These are phyloP conservation scores for Spea hammondii DNA, from an alignment of 2,797 vertebrate species.

Conservation along the genomic window DNA sequence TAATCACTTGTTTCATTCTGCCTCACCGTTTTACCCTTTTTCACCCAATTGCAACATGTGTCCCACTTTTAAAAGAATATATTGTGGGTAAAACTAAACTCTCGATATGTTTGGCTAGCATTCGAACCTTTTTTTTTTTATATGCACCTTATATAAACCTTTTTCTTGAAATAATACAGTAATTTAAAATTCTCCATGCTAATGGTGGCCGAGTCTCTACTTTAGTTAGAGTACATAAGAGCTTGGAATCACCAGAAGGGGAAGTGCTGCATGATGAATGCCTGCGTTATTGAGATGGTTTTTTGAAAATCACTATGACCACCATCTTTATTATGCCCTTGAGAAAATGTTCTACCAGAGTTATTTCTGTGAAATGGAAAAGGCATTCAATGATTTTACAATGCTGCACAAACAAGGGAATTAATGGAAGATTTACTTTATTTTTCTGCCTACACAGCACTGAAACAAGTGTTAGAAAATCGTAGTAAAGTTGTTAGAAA, in stretches of 20 bases:
- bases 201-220: neutral
- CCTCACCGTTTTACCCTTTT: no score
- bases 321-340: constrained; percentile 10
- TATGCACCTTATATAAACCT: no score
- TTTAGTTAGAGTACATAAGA: neutral
- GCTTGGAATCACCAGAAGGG: neutral
- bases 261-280: neutral
- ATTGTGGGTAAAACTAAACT: no score
- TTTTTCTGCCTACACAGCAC: constrained; percentile 13
- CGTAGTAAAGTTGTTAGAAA: neutral
- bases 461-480: constrained; percentile 12
- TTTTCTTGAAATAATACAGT: neutral
- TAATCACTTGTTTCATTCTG: no score
- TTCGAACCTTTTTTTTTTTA: no score
- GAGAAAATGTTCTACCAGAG: neutral
- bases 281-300: neutral
- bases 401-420: constrained; percentile 2
- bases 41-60: no score
- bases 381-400: constrained; percentile 10
- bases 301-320: constrained; percentile 5
- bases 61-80: no score
- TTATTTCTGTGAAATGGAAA: constrained; percentile 8
- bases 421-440: neutral
- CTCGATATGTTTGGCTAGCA: no score
- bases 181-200: neutral